phyloP scores from a whole-genome alignment of 2,888 invertebrate genomes.

The Mimas tiliae region DNA sequence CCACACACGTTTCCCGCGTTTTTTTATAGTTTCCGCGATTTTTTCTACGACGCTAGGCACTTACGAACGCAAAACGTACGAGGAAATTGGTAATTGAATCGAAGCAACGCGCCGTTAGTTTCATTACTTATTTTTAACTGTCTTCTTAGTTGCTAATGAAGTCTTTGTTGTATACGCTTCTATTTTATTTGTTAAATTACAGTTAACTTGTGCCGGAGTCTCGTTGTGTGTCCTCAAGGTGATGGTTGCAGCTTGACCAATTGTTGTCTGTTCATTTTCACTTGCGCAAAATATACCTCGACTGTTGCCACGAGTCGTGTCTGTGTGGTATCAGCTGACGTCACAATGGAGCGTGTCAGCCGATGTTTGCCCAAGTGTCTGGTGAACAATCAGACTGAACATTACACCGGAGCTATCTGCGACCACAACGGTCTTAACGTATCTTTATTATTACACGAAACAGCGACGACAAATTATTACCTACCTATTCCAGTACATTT shows the following conservation, averaged over 20 bases:
- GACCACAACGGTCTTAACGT: neutral
- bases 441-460: conserved; percentile 9
- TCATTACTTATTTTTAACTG: neutral
- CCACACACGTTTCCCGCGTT: conserved; percentile 49
- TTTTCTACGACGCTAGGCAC: conserved; percentile 33
- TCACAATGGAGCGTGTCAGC: conserved; percentile 65
- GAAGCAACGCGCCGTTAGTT: neutral
- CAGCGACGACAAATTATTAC: neutral
- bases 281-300: conserved; percentile 6
- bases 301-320: conserved; percentile 14
- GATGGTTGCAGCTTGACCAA: neutral
- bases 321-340: conserved; percentile 31
- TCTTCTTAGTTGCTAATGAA: conserved; percentile 7
- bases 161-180: conserved; percentile 3
- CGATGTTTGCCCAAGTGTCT: conserved; percentile 65
- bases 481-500: neutral
- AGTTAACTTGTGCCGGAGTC: neutral
- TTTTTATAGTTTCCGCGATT: conserved; percentile 48
- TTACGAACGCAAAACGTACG: neutral
- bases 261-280: neutral
- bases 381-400: conserved; percentile 49
- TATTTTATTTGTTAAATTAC: conserved; percentile 1
- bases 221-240: conserved; percentile 9
- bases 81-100: conserved; percentile 15
- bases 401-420: conserved; percentile 7